Conservation (phyloP, 2,888 invertebrate genomes). For the Meghimatium bilineatum region DNA sequence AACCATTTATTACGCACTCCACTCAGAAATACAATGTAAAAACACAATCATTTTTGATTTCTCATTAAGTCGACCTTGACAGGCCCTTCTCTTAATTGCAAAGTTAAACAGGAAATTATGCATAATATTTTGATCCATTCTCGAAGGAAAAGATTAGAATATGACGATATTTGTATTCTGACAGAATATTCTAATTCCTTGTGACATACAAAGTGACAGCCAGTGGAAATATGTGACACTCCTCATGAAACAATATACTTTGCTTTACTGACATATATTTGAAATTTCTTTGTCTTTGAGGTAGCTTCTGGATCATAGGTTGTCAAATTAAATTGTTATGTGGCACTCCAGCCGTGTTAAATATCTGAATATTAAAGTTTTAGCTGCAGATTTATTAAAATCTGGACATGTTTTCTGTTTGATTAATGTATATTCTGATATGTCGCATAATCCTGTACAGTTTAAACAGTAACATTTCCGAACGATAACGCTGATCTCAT, state of each 20-base stretch:
- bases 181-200: neutral
- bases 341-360: too few species aligned
- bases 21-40: too few species aligned
- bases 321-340: neutral
- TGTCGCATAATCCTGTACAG: neutral
- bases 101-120: neutral
- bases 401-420: neutral
- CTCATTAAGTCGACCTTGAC: too few species aligned
- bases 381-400: neutral
- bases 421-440: neutral
- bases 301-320: neutral
- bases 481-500: neutral
- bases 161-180: neutral
- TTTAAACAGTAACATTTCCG: neutral
- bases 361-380: neutral
- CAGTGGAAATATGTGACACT: neutral
- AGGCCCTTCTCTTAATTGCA: too few species aligned
- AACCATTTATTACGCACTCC: too few species aligned
- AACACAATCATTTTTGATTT: too few species aligned
- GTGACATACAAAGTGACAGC: slow-evolving; percentile 3
- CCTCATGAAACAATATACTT: neutral
- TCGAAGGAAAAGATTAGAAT: neutral
- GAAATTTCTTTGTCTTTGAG: neutral
- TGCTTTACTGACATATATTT: neutral
- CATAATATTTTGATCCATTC: neutral